Evolutionary conservation across 2,888 invertebrate genomes (phyloP), one percentile per base, ranked within the genome.

Genomic region (Brachypalpus laphriformis): DNA sequence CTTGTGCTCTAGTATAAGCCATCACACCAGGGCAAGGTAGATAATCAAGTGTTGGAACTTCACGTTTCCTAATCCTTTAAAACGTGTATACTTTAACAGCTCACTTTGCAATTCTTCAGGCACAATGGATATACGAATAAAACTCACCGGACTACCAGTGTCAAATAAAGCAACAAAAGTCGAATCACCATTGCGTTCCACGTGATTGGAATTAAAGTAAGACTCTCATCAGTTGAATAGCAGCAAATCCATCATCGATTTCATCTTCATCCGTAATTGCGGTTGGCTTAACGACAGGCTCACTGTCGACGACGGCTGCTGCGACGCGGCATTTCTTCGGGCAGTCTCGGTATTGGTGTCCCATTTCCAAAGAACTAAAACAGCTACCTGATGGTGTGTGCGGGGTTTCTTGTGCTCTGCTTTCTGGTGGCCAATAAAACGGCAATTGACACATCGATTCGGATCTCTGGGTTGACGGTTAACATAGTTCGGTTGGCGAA

Each of bases 151-250:
- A n/a, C n/a, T 28, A 34, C 77, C 61, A n/a, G 49, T 70, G 51
- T 77, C 77, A 37, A 70, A 51, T 42, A 70, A 40, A 31, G 61
- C 49, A 49, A 22, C 9, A 20, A 37, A 70, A 59, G 11, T 49
- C 31, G 28, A n/a, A 37, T 47, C n/a, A 57, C 5, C 25, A 11
- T 59, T 51, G 11, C 31, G 40, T 18, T 47, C 18, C n/a, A 59
- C 9, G 16, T 37, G 7, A 9, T 14, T 31, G 34, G 8, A 5
- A 1, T 34, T 56, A 37, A 77, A 51, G 47, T n/a, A 61, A 66
- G 16, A 61, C 49, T 49, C 68, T 68, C n/a, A 76, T 28, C 28
- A 54, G 14, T 31, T 63, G 25, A 5, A 25, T 7, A 3, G 28
- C 25, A 16, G 54, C 65, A 57, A 76, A 20, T 34, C 11, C 45